A percentile compares a stretch with the other conserved stretches of the same genome.
Evolutionary conservation across 2,888 invertebrate species (phyloP).

Genomic region (Macroteleia sp.): DNA sequence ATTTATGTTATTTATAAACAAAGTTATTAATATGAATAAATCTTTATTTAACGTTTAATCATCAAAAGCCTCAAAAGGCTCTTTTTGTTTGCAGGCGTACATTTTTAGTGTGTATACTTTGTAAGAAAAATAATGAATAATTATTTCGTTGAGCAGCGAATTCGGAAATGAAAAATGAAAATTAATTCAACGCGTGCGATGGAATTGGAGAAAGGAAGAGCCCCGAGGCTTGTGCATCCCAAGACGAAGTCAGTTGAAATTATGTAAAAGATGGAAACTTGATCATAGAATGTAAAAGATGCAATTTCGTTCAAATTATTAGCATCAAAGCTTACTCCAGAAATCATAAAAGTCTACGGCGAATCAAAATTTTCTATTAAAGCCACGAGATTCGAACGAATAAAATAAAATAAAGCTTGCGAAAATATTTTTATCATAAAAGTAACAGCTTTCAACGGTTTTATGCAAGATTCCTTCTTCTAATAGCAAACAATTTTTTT

Average conservation of each 20-base stretch:
- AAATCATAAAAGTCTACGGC: constrained; percentile 52
- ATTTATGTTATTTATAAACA: too few relatives aligned
- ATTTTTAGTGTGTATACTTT: constrained; percentile 21
- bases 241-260: constrained; percentile 60
- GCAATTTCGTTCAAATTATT: constrained; percentile 61
- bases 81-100: constrained; percentile 14
- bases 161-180: constrained; percentile 62
- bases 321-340: constrained; percentile 52
- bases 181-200: constrained; percentile 62
- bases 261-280: constrained; percentile 64
- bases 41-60: too few relatives aligned
- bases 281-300: constrained; percentile 64
- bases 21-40: too few relatives aligned
- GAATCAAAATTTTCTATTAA: constrained; percentile 45
- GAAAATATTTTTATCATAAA: not conserved
- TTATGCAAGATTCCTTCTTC: too few relatives aligned
- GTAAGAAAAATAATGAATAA: constrained; percentile 42
- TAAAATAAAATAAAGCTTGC: not conserved
- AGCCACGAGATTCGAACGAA: not conserved
- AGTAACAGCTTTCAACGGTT: too few relatives aligned
- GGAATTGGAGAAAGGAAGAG: constrained; percentile 62
- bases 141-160: constrained; percentile 46
- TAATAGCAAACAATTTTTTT: too few relatives aligned
- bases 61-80: too few relatives aligned
- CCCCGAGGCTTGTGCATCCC: constrained; percentile 55